Evolutionary conservation across 2,888 invertebrate genomes (phyloP).

Genomic region (Onchidella celtica): DNA sequence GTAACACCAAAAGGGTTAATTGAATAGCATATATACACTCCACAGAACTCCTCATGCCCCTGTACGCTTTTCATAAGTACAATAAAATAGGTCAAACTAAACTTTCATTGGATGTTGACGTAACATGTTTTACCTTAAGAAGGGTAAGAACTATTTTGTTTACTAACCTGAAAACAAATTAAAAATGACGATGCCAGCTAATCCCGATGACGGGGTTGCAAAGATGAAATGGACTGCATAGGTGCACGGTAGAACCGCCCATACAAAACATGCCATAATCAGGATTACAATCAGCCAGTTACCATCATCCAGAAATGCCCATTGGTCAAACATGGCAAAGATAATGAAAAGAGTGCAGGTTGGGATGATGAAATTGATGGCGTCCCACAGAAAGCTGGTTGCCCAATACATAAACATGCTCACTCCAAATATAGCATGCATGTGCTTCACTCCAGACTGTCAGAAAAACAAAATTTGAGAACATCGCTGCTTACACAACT

Average conservation of each 20-base stretch:
- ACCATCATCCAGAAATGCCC: conserved; percentile 82
- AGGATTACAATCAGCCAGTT: conserved; percentile 81
- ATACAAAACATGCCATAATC: conserved; percentile 86
- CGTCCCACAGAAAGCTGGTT: conserved; percentile 86
- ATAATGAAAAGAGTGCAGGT: conserved; percentile 84
- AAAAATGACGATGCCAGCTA: conserved; percentile 86
- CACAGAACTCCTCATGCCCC: too few species aligned
- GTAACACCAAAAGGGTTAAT: too few species aligned
- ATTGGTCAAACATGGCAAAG: conserved; percentile 85
- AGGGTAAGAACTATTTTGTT: too few species aligned
- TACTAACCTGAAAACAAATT: conserved; percentile 87
- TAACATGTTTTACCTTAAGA: too few species aligned
- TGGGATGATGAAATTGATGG: conserved; percentile 84
- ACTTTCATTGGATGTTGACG: too few species aligned
- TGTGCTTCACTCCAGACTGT: conserved; percentile 68
- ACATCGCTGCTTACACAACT: background rate
- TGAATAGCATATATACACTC: too few species aligned
- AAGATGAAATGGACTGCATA: conserved; percentile 87
- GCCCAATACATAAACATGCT: conserved; percentile 85
- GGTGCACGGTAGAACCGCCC: conserved; percentile 85
- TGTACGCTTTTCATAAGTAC: too few species aligned
- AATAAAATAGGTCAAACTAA: too few species aligned
- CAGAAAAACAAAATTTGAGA: background rate
- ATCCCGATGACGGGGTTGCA: conserved; percentile 87
- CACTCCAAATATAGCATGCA: conserved; percentile 76